Conservation (phyloP, 2,888 invertebrate species). For the Ganaspis brasiliensis region DNA sequence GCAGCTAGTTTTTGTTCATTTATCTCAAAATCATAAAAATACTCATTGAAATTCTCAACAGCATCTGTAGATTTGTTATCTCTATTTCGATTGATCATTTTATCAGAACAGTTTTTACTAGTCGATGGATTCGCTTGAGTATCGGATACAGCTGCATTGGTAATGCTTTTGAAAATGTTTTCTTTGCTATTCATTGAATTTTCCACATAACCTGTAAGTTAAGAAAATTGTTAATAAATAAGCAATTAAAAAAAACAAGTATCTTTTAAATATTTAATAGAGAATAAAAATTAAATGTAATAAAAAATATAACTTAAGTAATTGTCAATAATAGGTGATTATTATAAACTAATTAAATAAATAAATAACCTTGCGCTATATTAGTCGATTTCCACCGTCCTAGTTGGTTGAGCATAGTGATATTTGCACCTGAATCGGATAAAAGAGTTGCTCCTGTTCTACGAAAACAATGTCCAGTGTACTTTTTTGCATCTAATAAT, state of each 20-base stretch:
- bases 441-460: slow-evolving; percentile 57
- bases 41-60: slow-evolving; percentile 41
- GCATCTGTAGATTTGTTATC: not conserved
- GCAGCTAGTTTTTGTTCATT: not conserved
- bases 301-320: too few relatives aligned
- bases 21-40: slow-evolving; percentile 25
- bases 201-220: slow-evolving; percentile 49
- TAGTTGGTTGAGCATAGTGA: slow-evolving; percentile 55
- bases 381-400: slow-evolving; percentile 51
- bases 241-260: slow-evolving; percentile 1
- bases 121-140: not conserved
- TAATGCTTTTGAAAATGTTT: slow-evolving; percentile 8
- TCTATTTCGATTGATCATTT: too few relatives aligned
- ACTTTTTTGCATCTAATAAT: slow-evolving; percentile 50
- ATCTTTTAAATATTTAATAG: not conserved
- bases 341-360: slow-evolving; percentile 26
- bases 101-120: not conserved
- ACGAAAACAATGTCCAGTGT: slow-evolving; percentile 59
- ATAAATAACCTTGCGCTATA: slow-evolving; percentile 53
- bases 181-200: slow-evolving; percentile 47
- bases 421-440: slow-evolving; percentile 54
- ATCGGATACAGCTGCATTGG: not conserved
- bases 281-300: slow-evolving; percentile 13
- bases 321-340: slow-evolving; percentile 18
- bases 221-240: slow-evolving; percentile 42